Conservation (phyloP, 2,113 vertebrate species). For the Emydura subglobosa region DNA sequence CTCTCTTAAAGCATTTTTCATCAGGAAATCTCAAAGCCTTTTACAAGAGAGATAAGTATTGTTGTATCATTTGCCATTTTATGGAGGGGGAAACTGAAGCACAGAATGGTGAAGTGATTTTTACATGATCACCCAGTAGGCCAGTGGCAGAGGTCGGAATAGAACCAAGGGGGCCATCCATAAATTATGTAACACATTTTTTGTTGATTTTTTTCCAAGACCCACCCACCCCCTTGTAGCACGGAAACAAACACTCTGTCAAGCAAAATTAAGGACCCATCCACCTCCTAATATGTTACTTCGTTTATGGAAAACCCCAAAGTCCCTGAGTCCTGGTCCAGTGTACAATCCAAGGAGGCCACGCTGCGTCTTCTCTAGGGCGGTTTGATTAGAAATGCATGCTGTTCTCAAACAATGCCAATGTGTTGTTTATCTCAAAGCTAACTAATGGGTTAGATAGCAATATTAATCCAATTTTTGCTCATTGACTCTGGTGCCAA, state of each 20-base stretch:
- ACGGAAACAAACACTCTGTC: neutral
- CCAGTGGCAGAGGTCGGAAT: too few species aligned
- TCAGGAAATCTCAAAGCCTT: accelerated
- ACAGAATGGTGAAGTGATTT: neutral
- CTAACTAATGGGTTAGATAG: neutral
- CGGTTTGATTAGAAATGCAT: neutral
- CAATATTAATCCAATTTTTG: neutral
- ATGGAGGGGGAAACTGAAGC: neutral
- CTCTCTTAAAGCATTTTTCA: neutral
- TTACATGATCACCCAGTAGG: too few species aligned
- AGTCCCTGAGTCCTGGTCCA: neutral
- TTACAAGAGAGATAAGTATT: neutral
- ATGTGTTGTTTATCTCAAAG: neutral
- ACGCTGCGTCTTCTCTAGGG: neutral
- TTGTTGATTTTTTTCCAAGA: neutral
- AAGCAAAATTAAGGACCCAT: neutral
- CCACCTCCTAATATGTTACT: neutral
- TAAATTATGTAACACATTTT: neutral
- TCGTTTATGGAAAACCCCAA: neutral
- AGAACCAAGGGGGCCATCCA: too few species aligned
- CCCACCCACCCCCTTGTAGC: neutral
- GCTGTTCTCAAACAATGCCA: neutral
- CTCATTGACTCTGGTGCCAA: neutral
- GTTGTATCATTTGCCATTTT: accelerated
- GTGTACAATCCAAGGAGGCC: neutral